Evolutionary conservation across 2,113 vertebrate genomes (phyloP).

Genomic region (Phalacrocorax carbo): DNA sequence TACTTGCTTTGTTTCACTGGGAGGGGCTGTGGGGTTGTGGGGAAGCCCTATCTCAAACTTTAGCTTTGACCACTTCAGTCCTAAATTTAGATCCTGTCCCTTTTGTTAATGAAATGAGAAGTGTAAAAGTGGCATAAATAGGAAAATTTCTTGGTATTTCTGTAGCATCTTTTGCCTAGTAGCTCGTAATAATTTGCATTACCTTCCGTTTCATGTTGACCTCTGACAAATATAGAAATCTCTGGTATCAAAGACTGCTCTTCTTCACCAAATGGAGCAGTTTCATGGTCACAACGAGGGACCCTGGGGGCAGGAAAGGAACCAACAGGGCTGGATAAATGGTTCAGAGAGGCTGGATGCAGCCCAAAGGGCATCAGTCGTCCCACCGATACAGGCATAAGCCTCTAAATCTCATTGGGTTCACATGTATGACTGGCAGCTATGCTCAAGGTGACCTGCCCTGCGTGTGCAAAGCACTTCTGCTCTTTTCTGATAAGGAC

Average conservation of each 20-base stretch:
- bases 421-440: neutral
- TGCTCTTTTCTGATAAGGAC: neutral
- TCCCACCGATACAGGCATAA: neutral
- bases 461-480: neutral
- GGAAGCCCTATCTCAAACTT: neutral
- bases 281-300: neutral
- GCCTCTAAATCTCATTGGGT: neutral
- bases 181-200: neutral
- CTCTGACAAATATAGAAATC: neutral
- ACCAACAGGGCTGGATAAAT: neutral
- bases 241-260: neutral
- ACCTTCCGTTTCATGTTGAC: neutral
- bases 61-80: neutral
- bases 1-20: fast-evolving
- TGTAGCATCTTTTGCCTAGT: neutral
- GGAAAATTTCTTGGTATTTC: neutral
- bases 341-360: neutral
- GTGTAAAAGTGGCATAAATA: neutral
- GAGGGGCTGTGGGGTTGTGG: too few species aligned
- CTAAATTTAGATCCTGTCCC: neutral
- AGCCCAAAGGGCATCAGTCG: neutral
- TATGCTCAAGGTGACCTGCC: neutral
- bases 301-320: neutral
- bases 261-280: neutral
- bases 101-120: neutral